phyloP scores from a whole-genome alignment of 2,113 vertebrate genomes.

The Gulo gulo region DNA sequence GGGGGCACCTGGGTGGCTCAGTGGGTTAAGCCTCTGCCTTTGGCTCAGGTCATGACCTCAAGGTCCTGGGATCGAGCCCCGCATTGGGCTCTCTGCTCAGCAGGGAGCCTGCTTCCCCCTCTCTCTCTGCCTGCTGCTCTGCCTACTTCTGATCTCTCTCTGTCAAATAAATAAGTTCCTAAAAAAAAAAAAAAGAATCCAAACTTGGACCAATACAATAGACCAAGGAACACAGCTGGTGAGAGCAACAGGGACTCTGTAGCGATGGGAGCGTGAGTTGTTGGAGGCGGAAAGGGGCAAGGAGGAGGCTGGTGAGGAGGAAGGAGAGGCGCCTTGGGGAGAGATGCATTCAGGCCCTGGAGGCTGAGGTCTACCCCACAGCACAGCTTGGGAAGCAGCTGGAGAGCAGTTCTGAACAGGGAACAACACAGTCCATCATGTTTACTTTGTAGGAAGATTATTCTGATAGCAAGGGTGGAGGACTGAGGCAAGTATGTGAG shows the following conservation, averaged over 20 bases:
- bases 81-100: too few relatives aligned
- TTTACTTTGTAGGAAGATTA: not conserved
- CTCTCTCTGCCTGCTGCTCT: too few relatives aligned
- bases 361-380: accelerated
- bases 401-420: not conserved
- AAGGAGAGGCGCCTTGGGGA: not conserved
- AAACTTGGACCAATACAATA: not conserved
- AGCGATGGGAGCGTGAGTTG: accelerated
- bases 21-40: too few relatives aligned
- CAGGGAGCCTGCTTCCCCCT: too few relatives aligned
- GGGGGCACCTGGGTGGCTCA: too few relatives aligned
- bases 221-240: not conserved
- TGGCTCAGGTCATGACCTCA: too few relatives aligned
- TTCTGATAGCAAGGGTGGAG: not conserved
- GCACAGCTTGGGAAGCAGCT: not conserved
- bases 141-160: too few relatives aligned
- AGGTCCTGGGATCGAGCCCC: too few relatives aligned
- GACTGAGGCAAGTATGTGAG: too few relatives aligned
- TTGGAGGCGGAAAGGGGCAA: not conserved
- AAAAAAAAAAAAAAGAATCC: not conserved
- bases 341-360: not conserved
- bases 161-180: too few relatives aligned
- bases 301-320: not conserved
- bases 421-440: not conserved
- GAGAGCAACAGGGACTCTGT: not conserved